Conservation (phyloP, 2,888 invertebrate species). For the Baronia brevicornis region DNA sequence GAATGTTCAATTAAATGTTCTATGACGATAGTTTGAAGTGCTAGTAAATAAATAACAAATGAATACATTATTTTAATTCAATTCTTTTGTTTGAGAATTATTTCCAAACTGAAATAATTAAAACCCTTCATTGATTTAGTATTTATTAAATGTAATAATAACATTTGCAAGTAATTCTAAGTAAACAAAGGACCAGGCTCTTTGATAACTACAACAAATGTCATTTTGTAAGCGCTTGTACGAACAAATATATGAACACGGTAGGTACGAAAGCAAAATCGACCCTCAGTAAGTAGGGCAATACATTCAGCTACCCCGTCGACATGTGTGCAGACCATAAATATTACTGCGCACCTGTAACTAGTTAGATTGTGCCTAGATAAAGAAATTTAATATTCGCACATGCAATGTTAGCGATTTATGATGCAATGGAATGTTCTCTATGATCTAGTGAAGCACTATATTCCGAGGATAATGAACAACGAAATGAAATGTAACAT, state of each 20-base stretch:
- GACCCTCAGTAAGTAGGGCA: slow-evolving; percentile 53
- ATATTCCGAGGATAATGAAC: slow-evolving; percentile 6
- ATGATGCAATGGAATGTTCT: slow-evolving; percentile 21
- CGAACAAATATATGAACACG: slow-evolving; percentile 23
- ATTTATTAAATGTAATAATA: no score
- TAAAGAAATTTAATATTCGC: slow-evolving; percentile 59
- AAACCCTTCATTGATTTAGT: no score
- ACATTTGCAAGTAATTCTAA: no score
- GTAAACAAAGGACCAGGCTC: no score
- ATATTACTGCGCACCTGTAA: slow-evolving; percentile 61
- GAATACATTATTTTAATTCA: no score
- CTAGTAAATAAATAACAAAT: no score
- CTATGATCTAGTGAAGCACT: slow-evolving; percentile 11
- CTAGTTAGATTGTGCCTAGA: slow-evolving; percentile 55
- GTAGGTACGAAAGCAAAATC: slow-evolving; percentile 42
- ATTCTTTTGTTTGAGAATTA: no score
- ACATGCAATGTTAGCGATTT: slow-evolving; percentile 40
- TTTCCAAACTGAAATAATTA: no score
- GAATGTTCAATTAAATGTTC: no score
- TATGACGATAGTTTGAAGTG: no score
- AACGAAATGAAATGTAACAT: slow-evolving; percentile 7
- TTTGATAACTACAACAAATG: slow-evolving; percentile 18
- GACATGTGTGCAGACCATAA: slow-evolving; percentile 57
- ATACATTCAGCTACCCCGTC: slow-evolving; percentile 55
- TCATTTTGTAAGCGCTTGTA: slow-evolving; percentile 18